Conservation (phyloP, 2,888 invertebrate genomes). For the Pocota personata region DNA sequence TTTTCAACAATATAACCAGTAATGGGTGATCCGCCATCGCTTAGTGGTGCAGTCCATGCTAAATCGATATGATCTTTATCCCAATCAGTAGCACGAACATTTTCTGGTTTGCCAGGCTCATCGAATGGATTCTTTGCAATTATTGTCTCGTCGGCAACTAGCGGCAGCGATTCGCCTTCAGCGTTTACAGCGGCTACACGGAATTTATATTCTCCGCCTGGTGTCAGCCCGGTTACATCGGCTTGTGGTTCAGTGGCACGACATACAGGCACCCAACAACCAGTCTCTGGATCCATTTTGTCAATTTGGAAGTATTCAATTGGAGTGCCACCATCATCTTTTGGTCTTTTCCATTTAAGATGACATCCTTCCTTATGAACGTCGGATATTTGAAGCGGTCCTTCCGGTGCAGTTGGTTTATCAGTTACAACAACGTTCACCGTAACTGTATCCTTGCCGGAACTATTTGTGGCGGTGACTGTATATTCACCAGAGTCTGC, state of each 20-base stretch:
- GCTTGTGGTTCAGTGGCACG: conserved; percentile 91
- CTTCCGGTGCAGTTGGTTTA: conserved; percentile 94
- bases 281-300: conserved; percentile 95
- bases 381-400: conserved; percentile 93
- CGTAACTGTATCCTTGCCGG: conserved; percentile 92
- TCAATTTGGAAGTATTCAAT: conserved; percentile 98
- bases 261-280: conserved; percentile 94
- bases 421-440: conserved; percentile 93
- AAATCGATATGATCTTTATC: conserved; percentile 97
- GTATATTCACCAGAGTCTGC: conserved; percentile 94
- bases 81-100: conserved; percentile 95
- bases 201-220: conserved; percentile 97
- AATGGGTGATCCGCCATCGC: conserved; percentile 95
- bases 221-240: conserved; percentile 92
- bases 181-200: conserved; percentile 97
- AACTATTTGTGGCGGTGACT: conserved; percentile 92
- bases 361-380: conserved; percentile 97
- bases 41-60: conserved; percentile 92
- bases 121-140: conserved; percentile 99
- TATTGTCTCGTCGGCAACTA: conserved; percentile 92
- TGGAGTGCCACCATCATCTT: conserved; percentile 96
- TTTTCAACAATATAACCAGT: conserved; percentile 94
- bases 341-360: conserved; percentile 97
- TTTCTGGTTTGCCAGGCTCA: conserved; percentile 92
- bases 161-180: conserved; percentile 97